phyloP scores from a whole-genome alignment of 2,113 vertebrate genomes.

The Lichenostomus cassidix region DNA sequence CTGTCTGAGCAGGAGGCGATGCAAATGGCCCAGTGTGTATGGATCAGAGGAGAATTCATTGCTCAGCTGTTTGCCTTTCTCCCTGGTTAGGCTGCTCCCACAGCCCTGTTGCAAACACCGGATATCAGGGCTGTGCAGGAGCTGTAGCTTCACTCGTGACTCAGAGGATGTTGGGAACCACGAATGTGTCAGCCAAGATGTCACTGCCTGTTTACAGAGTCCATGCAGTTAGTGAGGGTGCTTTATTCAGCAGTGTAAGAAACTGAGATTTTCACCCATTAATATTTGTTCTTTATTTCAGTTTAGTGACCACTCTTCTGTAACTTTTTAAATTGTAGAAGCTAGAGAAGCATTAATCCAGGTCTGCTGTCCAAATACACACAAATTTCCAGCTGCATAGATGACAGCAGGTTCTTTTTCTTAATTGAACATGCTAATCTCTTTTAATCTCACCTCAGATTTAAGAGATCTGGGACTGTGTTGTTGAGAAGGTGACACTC shows the following conservation, averaged over 20 bases:
- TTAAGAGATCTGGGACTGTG: not conserved
- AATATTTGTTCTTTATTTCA: not conserved
- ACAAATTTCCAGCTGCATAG: not conserved
- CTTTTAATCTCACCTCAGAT: not conserved
- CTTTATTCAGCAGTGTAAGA: not conserved
- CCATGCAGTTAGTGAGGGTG: not conserved
- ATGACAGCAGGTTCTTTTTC: not conserved
- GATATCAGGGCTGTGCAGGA: not conserved
- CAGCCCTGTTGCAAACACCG: not conserved
- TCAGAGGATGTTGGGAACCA: constrained; percentile 11
- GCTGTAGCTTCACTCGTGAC: constrained; percentile 10
- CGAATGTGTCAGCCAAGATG: not conserved
- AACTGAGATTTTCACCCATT: not conserved
- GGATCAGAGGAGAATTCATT: constrained; percentile 17
- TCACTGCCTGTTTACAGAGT: not conserved
- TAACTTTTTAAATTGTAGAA: not conserved
- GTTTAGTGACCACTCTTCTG: not conserved
- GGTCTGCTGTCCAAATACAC: not conserved
- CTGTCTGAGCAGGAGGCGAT: not conserved
- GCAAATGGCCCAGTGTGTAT: not conserved
- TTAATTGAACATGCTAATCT: not conserved
- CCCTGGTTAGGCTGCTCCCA: not conserved
- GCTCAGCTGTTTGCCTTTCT: constrained; percentile 21
- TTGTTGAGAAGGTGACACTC: not conserved
- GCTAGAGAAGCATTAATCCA: not conserved